A percentile compares a stretch with the other conserved stretches of the same genome.
Conservation (phyloP, 2,797 vertebrate genomes). For the Pampus argenteus region DNA sequence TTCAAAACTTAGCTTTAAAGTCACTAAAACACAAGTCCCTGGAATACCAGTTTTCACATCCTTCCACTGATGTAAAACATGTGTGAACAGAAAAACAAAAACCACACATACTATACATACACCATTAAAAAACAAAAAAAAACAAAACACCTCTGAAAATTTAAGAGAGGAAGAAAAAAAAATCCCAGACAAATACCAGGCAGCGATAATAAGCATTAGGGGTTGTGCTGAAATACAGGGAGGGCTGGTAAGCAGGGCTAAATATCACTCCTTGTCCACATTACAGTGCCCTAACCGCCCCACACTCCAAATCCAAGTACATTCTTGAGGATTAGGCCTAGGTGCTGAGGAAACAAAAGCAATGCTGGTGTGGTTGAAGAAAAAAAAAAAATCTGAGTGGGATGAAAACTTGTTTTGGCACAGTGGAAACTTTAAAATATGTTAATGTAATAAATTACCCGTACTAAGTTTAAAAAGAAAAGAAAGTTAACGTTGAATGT, state of each 20-base stretch:
- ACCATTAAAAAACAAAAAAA: conserved; percentile 6
- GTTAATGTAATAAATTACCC: not conserved
- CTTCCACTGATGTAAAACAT: conserved; percentile 30
- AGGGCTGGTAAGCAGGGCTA: conserved; percentile 46
- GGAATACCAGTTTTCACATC: conserved; percentile 25
- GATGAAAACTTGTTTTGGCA: conserved; percentile 73
- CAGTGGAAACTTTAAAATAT: conserved; percentile 26
- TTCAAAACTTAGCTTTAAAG: conserved; percentile 7
- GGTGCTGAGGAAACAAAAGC: conserved; percentile 68
- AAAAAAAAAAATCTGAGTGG: conserved; percentile 42
- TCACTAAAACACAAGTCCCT: conserved; percentile 2
- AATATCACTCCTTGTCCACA: conserved; percentile 63
- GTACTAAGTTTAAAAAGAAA: not conserved
- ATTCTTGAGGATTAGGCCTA: conserved; percentile 76
- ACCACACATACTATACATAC: conserved; percentile 13
- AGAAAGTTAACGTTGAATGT: not conserved
- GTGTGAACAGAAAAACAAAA: conserved; percentile 49
- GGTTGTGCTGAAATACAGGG: conserved; percentile 50
- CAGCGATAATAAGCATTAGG: conserved; percentile 66
- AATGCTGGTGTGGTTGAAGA: conserved; percentile 31
- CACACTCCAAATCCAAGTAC: conserved; percentile 62
- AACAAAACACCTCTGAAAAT: conserved; percentile 29
- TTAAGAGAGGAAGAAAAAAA: conserved; percentile 25
- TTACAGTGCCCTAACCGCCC: conserved; percentile 42
- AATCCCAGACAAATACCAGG: conserved; percentile 61